Conservation (phyloP, 2,888 invertebrate genomes). For the Coenonympha arcania region DNA sequence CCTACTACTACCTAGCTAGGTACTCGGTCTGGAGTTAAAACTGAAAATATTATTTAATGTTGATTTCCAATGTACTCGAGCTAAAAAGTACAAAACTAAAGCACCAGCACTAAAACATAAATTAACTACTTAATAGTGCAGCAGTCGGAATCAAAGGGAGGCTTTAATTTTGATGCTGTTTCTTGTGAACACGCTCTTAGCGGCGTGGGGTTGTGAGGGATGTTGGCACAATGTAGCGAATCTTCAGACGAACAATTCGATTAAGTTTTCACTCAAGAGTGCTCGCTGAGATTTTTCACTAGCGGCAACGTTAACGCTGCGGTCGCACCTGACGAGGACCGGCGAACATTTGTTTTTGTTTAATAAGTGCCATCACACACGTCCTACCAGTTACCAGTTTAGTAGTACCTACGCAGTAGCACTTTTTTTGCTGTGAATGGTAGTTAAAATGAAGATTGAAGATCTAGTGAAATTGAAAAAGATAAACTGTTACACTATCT, state of each 20-base stretch:
- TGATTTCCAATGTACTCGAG: too few species aligned
- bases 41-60: too few species aligned
- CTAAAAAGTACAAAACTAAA: slow-evolving; percentile 7
- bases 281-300: slow-evolving; percentile 24
- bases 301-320: slow-evolving; percentile 27
- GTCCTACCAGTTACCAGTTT: too few species aligned
- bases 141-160: slow-evolving; percentile 17
- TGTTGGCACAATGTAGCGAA: slow-evolving; percentile 17
- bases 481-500: too few species aligned
- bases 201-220: slow-evolving; percentile 13
- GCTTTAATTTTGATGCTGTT: slow-evolving; percentile 22
- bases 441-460: too few species aligned
- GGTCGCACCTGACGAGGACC: slow-evolving; percentile 12
- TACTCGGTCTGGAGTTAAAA: too few species aligned
- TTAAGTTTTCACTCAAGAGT: slow-evolving; percentile 29
- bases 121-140: slow-evolving; percentile 21
- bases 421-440: too few species aligned
- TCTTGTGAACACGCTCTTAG: slow-evolving; percentile 23
- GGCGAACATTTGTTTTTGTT: slow-evolving; percentile 11
- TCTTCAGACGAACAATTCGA: slow-evolving; percentile 31
- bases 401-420: too few species aligned
- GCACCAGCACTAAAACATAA: slow-evolving; percentile 19
- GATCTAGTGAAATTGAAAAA: too few species aligned
- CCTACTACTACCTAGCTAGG: too few species aligned
- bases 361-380: too few species aligned